Conservation (phyloP, 1,140 invertebrate species). For the Drosophila kurseongensis region DNA sequence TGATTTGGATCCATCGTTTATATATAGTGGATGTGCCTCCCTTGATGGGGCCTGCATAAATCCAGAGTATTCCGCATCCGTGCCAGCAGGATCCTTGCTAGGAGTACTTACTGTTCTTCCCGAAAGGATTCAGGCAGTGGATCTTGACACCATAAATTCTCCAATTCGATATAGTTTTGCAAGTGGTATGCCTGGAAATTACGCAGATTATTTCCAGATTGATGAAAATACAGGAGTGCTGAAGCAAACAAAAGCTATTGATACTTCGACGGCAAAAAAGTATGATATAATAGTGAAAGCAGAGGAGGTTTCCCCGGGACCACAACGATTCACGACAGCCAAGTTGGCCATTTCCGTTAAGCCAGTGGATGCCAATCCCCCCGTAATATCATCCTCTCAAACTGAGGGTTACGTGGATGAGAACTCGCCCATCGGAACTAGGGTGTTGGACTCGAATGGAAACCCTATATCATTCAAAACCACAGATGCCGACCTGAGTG, state of each 20-base stretch:
- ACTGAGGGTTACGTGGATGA: slow-evolving; percentile 93
- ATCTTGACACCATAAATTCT: slow-evolving; percentile 94
- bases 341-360: slow-evolving; percentile 92
- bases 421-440: slow-evolving; percentile 93
- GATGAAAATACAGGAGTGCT: slow-evolving; percentile 92
- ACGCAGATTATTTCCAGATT: slow-evolving; percentile 93
- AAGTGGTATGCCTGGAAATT: slow-evolving; percentile 90
- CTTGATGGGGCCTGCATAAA: slow-evolving; percentile 92
- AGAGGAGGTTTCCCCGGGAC: slow-evolving; percentile 90
- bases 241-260: slow-evolving; percentile 91
- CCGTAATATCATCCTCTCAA: slow-evolving; percentile 89
- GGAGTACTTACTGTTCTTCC: slow-evolving; percentile 93
- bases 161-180: slow-evolving; percentile 92
- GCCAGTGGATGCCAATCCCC: slow-evolving; percentile 93
- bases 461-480: slow-evolving; percentile 90
- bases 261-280: slow-evolving; percentile 89
- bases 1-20: slow-evolving; percentile 94
- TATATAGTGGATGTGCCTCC: slow-evolving; percentile 92
- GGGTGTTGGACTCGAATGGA: slow-evolving; percentile 89
- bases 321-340: slow-evolving; percentile 91
- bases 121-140: slow-evolving; percentile 94
- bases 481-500: slow-evolving; percentile 93
- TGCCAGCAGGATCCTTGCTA: slow-evolving; percentile 91
- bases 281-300: slow-evolving; percentile 91
- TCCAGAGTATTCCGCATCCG: slow-evolving; percentile 92